Conservation (phyloP, 2,113 vertebrate genomes). For the Riparia riparia region DNA sequence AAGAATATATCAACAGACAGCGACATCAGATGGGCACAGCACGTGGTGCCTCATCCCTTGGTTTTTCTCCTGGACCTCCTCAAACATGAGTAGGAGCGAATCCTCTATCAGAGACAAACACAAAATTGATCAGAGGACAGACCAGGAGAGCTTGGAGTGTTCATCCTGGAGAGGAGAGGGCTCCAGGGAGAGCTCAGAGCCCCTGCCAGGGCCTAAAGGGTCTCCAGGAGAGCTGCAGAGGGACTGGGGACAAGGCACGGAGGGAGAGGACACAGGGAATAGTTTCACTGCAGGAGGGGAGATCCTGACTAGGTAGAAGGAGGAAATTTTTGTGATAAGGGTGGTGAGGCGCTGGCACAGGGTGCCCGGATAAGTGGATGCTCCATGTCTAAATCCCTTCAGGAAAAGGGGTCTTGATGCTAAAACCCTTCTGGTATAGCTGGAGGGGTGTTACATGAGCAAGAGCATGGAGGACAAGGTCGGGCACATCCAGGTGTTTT, state of each 20-base stretch:
- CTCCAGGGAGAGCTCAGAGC: rapidly evolving
- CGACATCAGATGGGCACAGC: not conserved
- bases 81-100: rapidly evolving
- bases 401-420: not conserved
- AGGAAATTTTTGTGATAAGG: rapidly evolving
- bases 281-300: not conserved
- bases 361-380: too few species aligned
- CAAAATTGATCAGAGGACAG: not conserved
- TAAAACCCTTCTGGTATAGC: not conserved
- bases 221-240: not conserved
- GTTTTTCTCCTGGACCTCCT: not conserved
- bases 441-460: not conserved
- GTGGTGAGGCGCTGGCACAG: rapidly evolving
- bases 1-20: too few species aligned
- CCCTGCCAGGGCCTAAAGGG: rapidly evolving
- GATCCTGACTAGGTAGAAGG: not conserved
- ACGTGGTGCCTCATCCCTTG: not conserved
- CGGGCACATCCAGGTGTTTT: not conserved
- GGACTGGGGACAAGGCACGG: rapidly evolving
- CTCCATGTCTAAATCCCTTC: not conserved
- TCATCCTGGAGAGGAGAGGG: not conserved
- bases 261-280: rapidly evolving
- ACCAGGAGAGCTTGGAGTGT: not conserved
- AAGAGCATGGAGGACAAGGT: not conserved
- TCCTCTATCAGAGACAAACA: not conserved